A percentile compares a stretch with the other conserved stretches of the same genome.
Evolutionary conservation across 2,113 vertebrate species (phyloP).

Genomic region (Collichthys lucidus): DNA sequence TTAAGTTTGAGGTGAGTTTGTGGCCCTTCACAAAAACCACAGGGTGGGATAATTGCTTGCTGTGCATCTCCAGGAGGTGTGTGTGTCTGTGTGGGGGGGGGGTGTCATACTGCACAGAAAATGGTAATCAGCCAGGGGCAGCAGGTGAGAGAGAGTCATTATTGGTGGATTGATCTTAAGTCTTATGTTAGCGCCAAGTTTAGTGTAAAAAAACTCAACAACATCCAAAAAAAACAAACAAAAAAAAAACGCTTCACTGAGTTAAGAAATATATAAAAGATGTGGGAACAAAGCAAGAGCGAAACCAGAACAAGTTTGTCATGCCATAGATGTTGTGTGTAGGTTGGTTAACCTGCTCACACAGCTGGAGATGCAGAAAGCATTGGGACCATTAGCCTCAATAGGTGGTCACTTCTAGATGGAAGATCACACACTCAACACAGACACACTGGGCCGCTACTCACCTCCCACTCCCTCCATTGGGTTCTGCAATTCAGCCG

Average conservation of each 20-base stretch:
- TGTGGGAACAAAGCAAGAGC: neutral
- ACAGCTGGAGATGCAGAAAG: constrained; percentile 46
- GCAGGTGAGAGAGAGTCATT: constrained; percentile 32
- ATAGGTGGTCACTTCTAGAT: constrained; percentile 64
- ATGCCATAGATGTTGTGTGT: constrained; percentile 20
- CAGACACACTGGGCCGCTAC: constrained; percentile 25
- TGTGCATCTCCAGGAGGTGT: constrained; percentile 30
- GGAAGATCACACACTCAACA: constrained; percentile 55
- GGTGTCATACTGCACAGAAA: constrained; percentile 51
- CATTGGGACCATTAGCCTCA: constrained; percentile 61
- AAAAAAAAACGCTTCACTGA: constrained; percentile 4
- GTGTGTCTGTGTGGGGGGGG: constrained; percentile 24
- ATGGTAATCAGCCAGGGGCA: constrained; percentile 43
- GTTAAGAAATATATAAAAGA: neutral
- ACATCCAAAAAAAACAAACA: too few relatives aligned
- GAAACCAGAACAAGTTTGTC: constrained; percentile 28
- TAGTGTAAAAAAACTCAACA: neutral
- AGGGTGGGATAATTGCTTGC: constrained; percentile 55
- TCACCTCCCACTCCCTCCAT: constrained; percentile 41
- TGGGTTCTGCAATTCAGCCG: constrained; percentile 45
- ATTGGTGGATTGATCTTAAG: constrained; percentile 64
- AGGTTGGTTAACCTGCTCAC: constrained; percentile 59
- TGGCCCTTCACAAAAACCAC: constrained; percentile 42
- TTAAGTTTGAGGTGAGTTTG: constrained; percentile 46
- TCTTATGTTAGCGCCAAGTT: constrained; percentile 5